phyloP scores from a whole-genome alignment of 1,140 invertebrate species.

The Cotesia glomerata region DNA sequence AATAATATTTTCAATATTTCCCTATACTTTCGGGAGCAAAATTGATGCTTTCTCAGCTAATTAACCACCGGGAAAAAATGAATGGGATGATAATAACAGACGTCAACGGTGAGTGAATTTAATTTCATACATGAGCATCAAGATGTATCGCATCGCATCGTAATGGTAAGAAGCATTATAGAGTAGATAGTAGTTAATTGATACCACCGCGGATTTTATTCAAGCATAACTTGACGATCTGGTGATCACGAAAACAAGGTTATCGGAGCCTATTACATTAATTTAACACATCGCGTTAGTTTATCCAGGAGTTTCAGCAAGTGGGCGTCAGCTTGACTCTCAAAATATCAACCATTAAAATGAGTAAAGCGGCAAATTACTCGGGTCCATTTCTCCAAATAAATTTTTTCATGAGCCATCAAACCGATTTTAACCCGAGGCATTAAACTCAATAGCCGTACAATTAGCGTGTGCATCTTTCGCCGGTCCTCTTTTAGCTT shows the following conservation, averaged over 20 bases:
- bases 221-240: not conserved
- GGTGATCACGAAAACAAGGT: not conserved
- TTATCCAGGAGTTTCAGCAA: no score
- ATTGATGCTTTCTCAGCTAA: not conserved
- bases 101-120: no score
- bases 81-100: not conserved
- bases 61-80: not conserved
- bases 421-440: not conserved
- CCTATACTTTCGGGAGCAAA: not conserved
- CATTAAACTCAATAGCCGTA: no score
- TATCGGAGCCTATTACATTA: constrained; percentile 5
- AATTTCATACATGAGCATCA: no score
- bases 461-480: no score
- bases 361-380: not conserved
- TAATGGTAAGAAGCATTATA: no score
- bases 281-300: not conserved
- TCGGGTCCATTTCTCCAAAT: not conserved
- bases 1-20: no score
- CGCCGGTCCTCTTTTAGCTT: no score
- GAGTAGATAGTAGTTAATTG: not conserved
- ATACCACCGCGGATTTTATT: not conserved
- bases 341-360: no score
- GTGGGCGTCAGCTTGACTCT: no score
- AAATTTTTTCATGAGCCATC: not conserved
- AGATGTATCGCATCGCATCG: no score